phyloP scores from a whole-genome alignment of 2,113 vertebrate genomes.

The Silurus meridionalis region DNA sequence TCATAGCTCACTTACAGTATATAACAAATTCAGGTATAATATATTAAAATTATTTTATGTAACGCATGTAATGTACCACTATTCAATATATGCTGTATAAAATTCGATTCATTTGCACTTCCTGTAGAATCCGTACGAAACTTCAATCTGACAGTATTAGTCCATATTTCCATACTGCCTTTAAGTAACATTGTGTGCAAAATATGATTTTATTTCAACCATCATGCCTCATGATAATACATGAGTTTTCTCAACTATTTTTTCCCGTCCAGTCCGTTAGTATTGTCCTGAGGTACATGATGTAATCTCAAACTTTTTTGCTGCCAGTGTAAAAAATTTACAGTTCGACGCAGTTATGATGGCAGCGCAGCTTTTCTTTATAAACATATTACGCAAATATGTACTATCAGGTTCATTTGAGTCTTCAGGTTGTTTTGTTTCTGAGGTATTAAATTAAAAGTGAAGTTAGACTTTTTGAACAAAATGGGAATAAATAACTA shows the following conservation, averaged over 20 bases:
- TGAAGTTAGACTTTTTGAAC: background rate
- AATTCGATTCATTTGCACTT: background rate
- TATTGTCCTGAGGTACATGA: background rate
- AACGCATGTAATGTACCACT: background rate
- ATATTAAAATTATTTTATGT: no score
- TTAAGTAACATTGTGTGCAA: background rate
- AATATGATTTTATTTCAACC: background rate
- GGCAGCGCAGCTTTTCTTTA: background rate
- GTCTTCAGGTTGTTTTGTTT: background rate
- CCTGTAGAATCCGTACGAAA: no score
- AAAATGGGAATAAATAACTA: background rate
- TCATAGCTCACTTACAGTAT: no score
- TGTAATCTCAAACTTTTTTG: background rate
- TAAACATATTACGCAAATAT: background rate
- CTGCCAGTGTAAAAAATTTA: background rate
- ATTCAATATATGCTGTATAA: background rate
- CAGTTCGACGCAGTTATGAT: background rate
- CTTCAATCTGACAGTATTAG: background rate
- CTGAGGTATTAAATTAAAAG: background rate
- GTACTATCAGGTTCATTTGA: background rate
- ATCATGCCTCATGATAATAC: background rate
- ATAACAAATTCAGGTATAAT: no score
- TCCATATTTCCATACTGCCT: background rate
- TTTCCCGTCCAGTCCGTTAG: background rate
- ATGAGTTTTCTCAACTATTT: background rate